Base-by-base conservation (phyloP, 2,888 invertebrate species). In the Mythimna ferrago region DNA sequence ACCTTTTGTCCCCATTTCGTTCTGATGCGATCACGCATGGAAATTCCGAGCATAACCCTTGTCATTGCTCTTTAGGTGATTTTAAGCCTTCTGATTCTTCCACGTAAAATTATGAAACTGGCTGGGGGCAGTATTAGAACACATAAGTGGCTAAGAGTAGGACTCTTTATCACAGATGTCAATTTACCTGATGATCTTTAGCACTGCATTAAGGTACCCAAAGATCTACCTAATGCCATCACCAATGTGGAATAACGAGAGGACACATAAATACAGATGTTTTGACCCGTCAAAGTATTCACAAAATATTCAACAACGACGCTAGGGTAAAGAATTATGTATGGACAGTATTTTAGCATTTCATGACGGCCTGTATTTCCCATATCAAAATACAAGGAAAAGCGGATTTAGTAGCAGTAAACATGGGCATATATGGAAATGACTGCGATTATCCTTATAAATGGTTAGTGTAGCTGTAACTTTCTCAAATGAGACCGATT, bases 361-460 rank as follows among this genome's bases (percentile, higher is more conserved):
- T 54, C 38, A 32, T 66, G 64, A 56, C 16, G n/a, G 38, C 7
- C 10, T 68, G 54, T 41, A 53, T 66, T 68, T n/a, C 61, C 64
- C 38, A 75, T 76, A 71, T 75, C 68, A 56, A 77, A 76, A 74
- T 78, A 83, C 70, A 78, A 73, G 64, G 61, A 41, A 76, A 73
- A 76, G n/a, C 71, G 56, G 63, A 80, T 80, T 84, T 78, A 69
- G 71, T 70, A 69, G 60, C 73, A 74, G 66, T 80, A 80, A 82
- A 84, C 76, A 82, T 74, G 63, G 71, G 61, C 73, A 75, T 62
- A 71, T 74, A 84, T 65, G n/a, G 74, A 84, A 76, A 76, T 80
- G 61, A 73, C 72, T 9, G 38, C 68, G 69, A 82, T 84, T 76
- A 84, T 82, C 74, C 72, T 71, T 76, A 73, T 76, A 62, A 69